Conservation (phyloP, 2,888 invertebrate genomes). For the Apamea sordens region DNA sequence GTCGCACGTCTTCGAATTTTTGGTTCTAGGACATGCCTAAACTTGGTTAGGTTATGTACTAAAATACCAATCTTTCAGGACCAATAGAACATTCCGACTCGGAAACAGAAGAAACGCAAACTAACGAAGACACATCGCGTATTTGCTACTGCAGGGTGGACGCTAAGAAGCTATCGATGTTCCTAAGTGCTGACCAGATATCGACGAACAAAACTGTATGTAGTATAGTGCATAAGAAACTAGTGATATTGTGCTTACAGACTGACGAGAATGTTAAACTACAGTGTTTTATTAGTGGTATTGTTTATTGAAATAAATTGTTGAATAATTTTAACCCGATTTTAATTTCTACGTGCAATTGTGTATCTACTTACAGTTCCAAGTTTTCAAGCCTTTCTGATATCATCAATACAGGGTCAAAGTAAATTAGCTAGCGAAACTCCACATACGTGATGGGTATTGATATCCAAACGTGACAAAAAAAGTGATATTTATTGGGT, state of each 20-base stretch:
- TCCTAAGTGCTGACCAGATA: conserved; percentile 94
- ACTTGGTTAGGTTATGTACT: too few relatives aligned
- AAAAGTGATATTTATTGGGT: too few relatives aligned
- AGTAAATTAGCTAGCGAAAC: too few relatives aligned
- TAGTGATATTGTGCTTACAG: conserved; percentile 94
- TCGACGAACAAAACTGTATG: conserved; percentile 93
- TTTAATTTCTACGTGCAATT: not conserved
- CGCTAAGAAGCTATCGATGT: conserved; percentile 94
- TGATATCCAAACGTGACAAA: too few relatives aligned
- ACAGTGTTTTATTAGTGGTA: conserved; percentile 95
- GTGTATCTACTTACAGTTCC: not conserved
- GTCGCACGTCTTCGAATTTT: too few relatives aligned
- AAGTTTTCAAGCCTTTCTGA: not conserved
- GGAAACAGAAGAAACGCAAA: conserved; percentile 85
- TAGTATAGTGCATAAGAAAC: conserved; percentile 93
- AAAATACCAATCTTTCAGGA: conserved; percentile 71
- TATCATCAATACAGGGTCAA: not conserved
- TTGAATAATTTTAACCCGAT: not conserved
- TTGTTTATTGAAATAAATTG: conserved; percentile 81
- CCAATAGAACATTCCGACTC: conserved; percentile 87
- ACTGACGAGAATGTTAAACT: conserved; percentile 94
- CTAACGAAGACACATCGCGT: conserved; percentile 81
- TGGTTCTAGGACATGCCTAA: too few relatives aligned
- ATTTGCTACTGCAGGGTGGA: conserved; percentile 92
- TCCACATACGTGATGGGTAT: too few relatives aligned